Evolutionary conservation across 2,797 vertebrate genomes (phyloP), one percentile per base, ranked within the genome.

Genomic region (Poeciliopsis turneri): DNA sequence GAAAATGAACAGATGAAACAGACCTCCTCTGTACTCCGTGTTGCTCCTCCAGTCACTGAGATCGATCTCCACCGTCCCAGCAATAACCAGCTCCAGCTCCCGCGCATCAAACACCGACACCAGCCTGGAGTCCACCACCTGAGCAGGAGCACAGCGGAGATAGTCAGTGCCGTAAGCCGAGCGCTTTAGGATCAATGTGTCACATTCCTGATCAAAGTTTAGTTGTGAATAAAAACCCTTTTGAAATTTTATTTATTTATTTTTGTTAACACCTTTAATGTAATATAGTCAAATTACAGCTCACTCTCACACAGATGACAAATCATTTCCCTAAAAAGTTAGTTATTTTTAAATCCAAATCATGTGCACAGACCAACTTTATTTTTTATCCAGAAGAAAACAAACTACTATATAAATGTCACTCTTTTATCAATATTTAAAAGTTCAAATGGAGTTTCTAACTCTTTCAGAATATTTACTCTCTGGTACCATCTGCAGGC

Each of bases 41-140:
- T 98, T 98, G 92, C 94, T 98, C 85, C 98, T 94, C 98, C 98
- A 99, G 93, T 99, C 98, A 1, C 87, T 94, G 7, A 99, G 96
- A 90, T 99, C 98, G 2, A 99, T 99, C 95, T 99, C 98, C 4
- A 98, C 98, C 0, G 98, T 99, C 25, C 98, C 98, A 0, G 98
- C 98, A 16, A 99, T 99, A 73, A 99, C 98, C 93, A 99, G 91
- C 94, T 99, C 98, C 92, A 99, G 92, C 86, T 99, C 98, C 79
- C 98, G 96, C n/a, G 98, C 98, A 78, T 99, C 98, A n/a, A 98
- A 99, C 87, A 99, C 97, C 0, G 98, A 99, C 86, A 99, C 98
- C 33, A 99, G 95, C 87, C 98, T 96, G 16, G 98, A 98, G 91
- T 99, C 98, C 5, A 99, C 97, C 71, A 99, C 98, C 98, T 99